phyloP scores from a whole-genome alignment of 2,797 vertebrate species.

The Cyprinodon diabolis region DNA sequence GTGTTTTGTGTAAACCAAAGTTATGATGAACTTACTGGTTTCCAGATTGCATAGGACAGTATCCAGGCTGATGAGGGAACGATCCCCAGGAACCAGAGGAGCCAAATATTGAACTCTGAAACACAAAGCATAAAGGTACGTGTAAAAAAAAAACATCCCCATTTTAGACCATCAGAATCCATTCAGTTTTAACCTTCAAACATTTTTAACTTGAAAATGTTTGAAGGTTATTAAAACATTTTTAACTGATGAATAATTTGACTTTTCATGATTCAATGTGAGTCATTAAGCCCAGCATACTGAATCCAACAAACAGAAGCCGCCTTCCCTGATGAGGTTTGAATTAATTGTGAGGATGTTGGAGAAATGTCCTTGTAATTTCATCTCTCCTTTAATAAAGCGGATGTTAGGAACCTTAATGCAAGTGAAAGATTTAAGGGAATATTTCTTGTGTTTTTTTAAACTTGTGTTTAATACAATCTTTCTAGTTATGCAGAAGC shows the following conservation, averaged over 20 bases:
- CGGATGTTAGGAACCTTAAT: not conserved
- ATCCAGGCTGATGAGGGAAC: slow-evolving; percentile 74
- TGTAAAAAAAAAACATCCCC: not conserved
- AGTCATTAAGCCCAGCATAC: not conserved
- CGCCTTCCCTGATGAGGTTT: slow-evolving; percentile 3
- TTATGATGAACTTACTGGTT: slow-evolving; percentile 79
- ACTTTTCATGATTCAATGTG: not conserved
- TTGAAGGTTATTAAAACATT: not conserved
- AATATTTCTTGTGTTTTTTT: not conserved
- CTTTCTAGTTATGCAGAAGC: not conserved
- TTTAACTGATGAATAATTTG: not conserved
- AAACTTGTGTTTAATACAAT: not conserved
- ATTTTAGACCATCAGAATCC: not conserved
- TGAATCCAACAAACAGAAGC: not conserved
- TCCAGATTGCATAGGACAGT: slow-evolving; percentile 83
- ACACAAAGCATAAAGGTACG: slow-evolving; percentile 35
- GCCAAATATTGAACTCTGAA: slow-evolving; percentile 76
- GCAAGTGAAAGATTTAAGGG: not conserved
- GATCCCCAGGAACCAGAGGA: slow-evolving; percentile 74
- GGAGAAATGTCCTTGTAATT: slow-evolving; percentile 23
- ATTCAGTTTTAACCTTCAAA: not conserved
- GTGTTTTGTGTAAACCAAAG: not conserved
- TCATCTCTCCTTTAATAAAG: not conserved
- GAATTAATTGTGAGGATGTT: not conserved
- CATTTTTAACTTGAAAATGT: too few species aligned